These are phyloP conservation scores for Tholera decimalis DNA, from an alignment of 2,888 invertebrate species.

Conservation along the genomic window DNA sequence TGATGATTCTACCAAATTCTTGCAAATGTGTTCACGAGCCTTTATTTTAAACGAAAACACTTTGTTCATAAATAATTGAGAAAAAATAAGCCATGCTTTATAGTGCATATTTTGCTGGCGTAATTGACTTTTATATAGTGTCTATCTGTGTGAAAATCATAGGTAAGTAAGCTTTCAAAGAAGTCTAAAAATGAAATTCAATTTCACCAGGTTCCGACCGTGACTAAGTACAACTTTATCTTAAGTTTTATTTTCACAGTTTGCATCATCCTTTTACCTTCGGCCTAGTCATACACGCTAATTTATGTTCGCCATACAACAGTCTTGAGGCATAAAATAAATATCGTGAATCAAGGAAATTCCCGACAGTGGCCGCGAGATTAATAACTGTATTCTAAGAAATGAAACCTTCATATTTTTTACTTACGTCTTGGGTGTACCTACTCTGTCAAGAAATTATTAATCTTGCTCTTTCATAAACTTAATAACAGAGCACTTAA, in stretches of 20 bases:
- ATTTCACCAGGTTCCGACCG: constrained; percentile 5
- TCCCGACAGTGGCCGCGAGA: constrained; percentile 36
- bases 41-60: too few relatives aligned
- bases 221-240: background rate
- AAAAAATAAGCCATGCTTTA: too few relatives aligned
- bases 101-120: too few relatives aligned
- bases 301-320: constrained; percentile 43
- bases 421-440: background rate
- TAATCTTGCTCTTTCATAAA: constrained; percentile 18
- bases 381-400: constrained; percentile 42
- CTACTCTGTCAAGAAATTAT: constrained; percentile 13
- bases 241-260: constrained; percentile 14
- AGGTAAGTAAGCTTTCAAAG: background rate
- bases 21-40: too few relatives aligned
- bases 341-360: constrained; percentile 57
- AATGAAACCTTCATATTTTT: constrained; percentile 41
- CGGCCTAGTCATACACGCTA: constrained; percentile 49
- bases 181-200: background rate
- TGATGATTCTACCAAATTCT: too few relatives aligned
- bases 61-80: too few relatives aligned
- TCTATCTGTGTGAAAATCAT: too few relatives aligned
- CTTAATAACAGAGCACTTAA: background rate
- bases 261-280: constrained; percentile 49
- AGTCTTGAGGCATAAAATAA: constrained; percentile 45
- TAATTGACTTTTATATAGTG: too few relatives aligned